Evolutionary conservation across 2,113 vertebrate species (phyloP).

Genomic region (Sialia sialis): DNA sequence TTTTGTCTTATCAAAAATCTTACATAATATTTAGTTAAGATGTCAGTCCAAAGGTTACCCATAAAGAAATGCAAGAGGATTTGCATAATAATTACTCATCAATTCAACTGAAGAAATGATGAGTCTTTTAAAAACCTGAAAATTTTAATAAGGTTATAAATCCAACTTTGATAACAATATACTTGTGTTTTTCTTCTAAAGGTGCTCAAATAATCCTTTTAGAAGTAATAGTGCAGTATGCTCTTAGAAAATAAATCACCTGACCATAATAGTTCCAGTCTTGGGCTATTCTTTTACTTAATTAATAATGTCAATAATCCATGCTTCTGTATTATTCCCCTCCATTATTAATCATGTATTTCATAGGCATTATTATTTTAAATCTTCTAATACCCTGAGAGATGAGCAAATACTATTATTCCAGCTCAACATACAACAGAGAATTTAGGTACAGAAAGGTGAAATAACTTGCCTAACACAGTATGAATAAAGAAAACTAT

Average conservation of each 20-base stretch:
- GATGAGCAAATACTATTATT: neutral
- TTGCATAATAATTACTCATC: conserved; percentile 31
- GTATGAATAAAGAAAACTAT: neutral
- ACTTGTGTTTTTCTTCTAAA: neutral
- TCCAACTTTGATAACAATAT: neutral
- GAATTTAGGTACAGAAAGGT: neutral
- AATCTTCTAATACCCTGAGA: neutral
- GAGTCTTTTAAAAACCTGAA: neutral
- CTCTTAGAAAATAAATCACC: neutral
- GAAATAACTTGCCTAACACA: neutral
- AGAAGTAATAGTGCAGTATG: neutral
- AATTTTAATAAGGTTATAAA: neutral
- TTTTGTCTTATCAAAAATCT: conserved; percentile 4
- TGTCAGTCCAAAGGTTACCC: conserved; percentile 13
- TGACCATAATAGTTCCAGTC: neutral
- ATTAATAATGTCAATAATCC: conserved; percentile 22
- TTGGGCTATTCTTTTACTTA: neutral
- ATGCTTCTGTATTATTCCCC: neutral
- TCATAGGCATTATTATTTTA: neutral
- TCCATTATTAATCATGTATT: neutral
- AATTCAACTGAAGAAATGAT: neutral
- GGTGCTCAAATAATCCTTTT: neutral
- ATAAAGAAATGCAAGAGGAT: neutral
- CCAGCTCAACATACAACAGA: neutral
- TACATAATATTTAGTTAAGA: conserved; percentile 20